Base-by-base conservation (phyloP, 2,888 invertebrate species). In the Pollenia griseotomentosa region DNA sequence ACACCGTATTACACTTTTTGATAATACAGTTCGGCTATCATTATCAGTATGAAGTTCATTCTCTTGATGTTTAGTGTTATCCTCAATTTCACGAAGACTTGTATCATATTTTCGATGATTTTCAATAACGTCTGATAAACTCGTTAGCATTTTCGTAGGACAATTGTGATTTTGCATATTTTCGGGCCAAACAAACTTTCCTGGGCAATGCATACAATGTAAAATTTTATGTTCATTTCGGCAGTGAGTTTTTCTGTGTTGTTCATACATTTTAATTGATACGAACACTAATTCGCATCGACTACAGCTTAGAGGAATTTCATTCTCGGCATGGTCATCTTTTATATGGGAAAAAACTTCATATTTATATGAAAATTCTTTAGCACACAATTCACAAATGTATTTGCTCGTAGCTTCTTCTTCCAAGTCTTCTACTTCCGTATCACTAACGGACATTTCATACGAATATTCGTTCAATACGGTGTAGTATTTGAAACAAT, bases 271-370 rank as follows among this genome's bases (percentile, higher is more conserved):
- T 71, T 93, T 93, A 0, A 92, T 88, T 14, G 94, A 94, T 0
- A 94, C 94, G 89, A 95, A 95, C n/a, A 94, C 91, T 92, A 95
- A 94, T 23, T 93, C 92, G 89, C 95, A 95, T 11, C 93, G 91
- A 59, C 93, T 93, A 88, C 95, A 95, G 23, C 94, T 93, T 57
- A 94, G 92, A 0, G 94, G 94, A 3, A 94, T 91, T 79, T 94
- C 94, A 0, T 94, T 93, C 73, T 94, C 83, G 0, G 86, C 86
- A 74, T 93, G 93, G 16, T 90, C 88, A 19, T 90, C 89, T 40
- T 91, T 88, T 2, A 91, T 90, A 88, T 93, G 93, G 0, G 80
- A 74, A 57, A 92, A 89, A 0, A 92, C 80, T 33, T 89, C 90
- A 85, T 91, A 85, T 57, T 92, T 91, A 14, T 92, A 90, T 2